These are phyloP conservation scores for Zoanthus gigantus DNA, from an alignment of 92 coral and sea anemone species.

Conservation along the genomic window DNA sequence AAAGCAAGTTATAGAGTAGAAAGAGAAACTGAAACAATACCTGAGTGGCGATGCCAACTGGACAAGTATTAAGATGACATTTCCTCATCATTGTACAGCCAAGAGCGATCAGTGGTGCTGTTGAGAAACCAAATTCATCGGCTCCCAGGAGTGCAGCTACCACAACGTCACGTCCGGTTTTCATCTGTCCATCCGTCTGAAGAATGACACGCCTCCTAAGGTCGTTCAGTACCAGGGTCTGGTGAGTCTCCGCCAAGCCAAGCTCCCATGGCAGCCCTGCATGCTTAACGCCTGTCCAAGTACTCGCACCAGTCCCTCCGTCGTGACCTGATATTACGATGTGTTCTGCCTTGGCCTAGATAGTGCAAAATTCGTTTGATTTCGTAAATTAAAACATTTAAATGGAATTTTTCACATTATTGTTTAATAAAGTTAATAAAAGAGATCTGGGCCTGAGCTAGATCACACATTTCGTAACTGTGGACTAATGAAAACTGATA, in stretches of 20 bases:
- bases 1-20: too few species aligned
- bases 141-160: constrained; percentile 94
- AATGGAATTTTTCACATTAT: too few species aligned
- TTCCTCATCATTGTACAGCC: constrained; percentile 99
- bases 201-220: constrained; percentile 89
- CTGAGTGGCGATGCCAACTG: constrained; percentile 99
- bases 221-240: constrained; percentile 91
- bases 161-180: constrained; percentile 96
- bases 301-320: constrained; percentile 99
- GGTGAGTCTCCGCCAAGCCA: constrained; percentile 95
- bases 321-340: constrained; percentile 97
- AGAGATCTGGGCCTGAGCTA: too few species aligned
- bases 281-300: constrained; percentile 99
- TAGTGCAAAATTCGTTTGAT: not conserved
- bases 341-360: constrained; percentile 96
- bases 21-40: constrained; percentile 39
- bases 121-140: constrained; percentile 96
- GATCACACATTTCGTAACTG: too few species aligned
- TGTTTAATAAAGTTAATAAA: too few species aligned
- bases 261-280: constrained; percentile 99
- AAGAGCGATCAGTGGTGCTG: constrained; percentile 95
- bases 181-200: constrained; percentile 95
- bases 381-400: too few species aligned
- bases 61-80: constrained; percentile 97
- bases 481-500: too few species aligned